These are phyloP conservation scores for Eristalinus aeneus DNA, from an alignment of 2,888 invertebrate species.

Conservation along the genomic window DNA sequence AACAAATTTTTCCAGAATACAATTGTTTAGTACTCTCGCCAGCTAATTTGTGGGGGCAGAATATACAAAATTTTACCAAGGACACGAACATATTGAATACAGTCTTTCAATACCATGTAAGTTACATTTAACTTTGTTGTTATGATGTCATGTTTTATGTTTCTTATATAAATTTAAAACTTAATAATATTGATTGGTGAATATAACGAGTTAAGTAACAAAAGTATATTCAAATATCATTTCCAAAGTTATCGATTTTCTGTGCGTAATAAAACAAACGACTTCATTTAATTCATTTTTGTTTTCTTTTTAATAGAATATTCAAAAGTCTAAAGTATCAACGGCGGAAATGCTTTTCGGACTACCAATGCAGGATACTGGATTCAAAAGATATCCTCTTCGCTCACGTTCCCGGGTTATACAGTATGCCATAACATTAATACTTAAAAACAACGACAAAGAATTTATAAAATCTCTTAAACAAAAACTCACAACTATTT, in stretches of 20 bases:
- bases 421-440: conserved; percentile 94
- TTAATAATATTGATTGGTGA: too few relatives aligned
- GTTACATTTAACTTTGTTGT: not conserved
- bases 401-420: conserved; percentile 91
- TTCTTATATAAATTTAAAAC: too few relatives aligned
- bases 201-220: too few relatives aligned
- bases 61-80: conserved; percentile 88
- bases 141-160: not conserved
- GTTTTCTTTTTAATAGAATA: conserved; percentile 82
- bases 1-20: conserved; percentile 91
- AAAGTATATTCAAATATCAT: too few relatives aligned
- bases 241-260: too few relatives aligned
- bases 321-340: conserved; percentile 92
- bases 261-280: too few relatives aligned
- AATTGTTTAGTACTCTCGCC: conserved; percentile 95
- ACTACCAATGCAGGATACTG: conserved; percentile 93
- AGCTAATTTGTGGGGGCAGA: conserved; percentile 96
- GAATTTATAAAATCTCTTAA: conserved; percentile 89
- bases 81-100: conserved; percentile 91
- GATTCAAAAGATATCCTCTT: conserved; percentile 93
- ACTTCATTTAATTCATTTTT: not conserved
- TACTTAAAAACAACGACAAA: conserved; percentile 89
- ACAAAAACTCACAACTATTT: conserved; percentile 85
- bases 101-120: conserved; percentile 91
- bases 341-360: conserved; percentile 95